Evolutionary conservation across 2,888 invertebrate genomes (phyloP), one percentile per base, ranked within the genome.

Genomic region (Epirrhoe alternata): DNA sequence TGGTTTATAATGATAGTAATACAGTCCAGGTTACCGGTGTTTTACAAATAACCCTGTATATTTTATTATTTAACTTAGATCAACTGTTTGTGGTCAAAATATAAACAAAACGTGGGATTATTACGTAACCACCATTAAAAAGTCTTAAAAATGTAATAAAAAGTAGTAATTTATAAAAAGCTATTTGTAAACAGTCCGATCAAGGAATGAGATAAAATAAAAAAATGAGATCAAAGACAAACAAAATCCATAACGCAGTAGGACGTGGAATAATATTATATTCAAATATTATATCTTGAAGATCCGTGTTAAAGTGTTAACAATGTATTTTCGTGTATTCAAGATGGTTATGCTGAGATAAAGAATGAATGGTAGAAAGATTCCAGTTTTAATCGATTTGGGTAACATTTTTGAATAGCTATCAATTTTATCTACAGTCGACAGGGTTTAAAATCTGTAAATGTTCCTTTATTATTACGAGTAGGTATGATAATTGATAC

Each of bases 251-350:
- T 80, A 79, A 77, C 83, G 74, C 84, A 83, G 84, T 84, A 82
- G 84, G 84, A 78, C 77, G 77, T 79, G 77, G 80, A 83, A 84
- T 83, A 82, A 82, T 82, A 83, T 83, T 80, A 82, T 77, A 78
- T 76, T 77, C 78, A 78, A 77, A 81, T 79, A 73, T 78, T 75
- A 76, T 81, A 82, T 84, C 83, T 77, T 14, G 49, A 75, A 80
- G 82, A 86, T 87, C 84, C 80, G 85, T 85, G 86, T 87, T 84
- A 87, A 88, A 82, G 86, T 86, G 87, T 86, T 84, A 87, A 86
- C 86, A 83, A 84, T 82, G 82, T 80, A 80, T 81, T 82, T 84
- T 71, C 55, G 63, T 68, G 53, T 61, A 64, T 69, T 68, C 6
- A 47, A 68, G 72, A 70, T 72, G 55, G 24, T 70, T 62, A 68